A percentile compares a stretch with the other conserved stretches of the same genome.
Conservation (phyloP, 2,113 vertebrate species). For the Coryphaenoides rupestris region DNA sequence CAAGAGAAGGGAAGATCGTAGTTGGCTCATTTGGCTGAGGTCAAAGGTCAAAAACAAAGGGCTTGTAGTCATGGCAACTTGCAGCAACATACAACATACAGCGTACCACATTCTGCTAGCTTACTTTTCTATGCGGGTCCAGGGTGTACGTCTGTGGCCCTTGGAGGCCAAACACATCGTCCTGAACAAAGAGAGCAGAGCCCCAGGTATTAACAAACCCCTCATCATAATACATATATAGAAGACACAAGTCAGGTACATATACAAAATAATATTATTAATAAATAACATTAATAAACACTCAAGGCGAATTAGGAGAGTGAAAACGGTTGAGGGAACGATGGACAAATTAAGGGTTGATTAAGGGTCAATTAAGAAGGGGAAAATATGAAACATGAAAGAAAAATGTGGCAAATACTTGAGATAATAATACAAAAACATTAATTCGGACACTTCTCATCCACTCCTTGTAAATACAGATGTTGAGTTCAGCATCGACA, state of each 20-base stretch:
- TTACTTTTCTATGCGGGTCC: constrained; percentile 87
- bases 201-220: not conserved
- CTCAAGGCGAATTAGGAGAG: too few species aligned
- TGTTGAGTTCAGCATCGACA: not conserved
- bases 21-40: too few species aligned
- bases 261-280: too few species aligned
- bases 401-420: too few species aligned
- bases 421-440: too few species aligned
- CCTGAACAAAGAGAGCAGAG: constrained; percentile 61
- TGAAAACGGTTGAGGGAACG: too few species aligned
- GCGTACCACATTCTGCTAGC: not conserved
- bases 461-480: not conserved
- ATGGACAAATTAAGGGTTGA: not conserved
- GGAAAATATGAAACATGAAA: too few species aligned
- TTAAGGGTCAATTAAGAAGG: too few species aligned
- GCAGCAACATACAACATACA: not conserved
- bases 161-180: constrained; percentile 80
- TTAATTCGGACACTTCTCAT: not conserved
- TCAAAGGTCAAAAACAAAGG: not conserved
- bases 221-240: not conserved
- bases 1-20: too few species aligned
- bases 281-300: too few species aligned
- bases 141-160: constrained; percentile 81
- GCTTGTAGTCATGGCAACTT: too few species aligned
- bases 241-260: not conserved